Evolutionary conservation across 2,113 vertebrate genomes (phyloP).

Genomic region (Xenus cinereus): DNA sequence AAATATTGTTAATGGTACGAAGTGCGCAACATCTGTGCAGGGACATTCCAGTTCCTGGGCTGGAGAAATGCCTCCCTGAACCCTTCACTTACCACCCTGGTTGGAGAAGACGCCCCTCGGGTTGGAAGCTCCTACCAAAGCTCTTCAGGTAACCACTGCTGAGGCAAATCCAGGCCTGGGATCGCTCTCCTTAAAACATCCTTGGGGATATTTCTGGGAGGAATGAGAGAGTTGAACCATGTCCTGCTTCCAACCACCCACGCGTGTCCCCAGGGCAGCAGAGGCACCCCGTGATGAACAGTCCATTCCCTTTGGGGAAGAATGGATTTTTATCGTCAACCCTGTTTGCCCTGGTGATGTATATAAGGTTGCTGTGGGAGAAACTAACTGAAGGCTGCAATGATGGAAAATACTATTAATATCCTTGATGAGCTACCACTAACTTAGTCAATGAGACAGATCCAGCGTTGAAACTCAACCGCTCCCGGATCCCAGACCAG

Average conservation of each 20-base stretch:
- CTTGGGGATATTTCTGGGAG: neutral
- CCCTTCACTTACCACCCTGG: neutral
- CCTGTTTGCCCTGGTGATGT: neutral
- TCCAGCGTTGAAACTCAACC: neutral
- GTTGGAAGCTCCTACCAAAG: neutral
- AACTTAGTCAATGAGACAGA: neutral
- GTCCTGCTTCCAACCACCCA: neutral
- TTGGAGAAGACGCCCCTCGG: neutral
- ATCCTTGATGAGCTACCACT: neutral
- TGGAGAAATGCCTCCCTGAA: neutral
- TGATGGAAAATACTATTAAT: conserved; percentile 15
- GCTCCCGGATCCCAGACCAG: neutral
- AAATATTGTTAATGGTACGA: no score
- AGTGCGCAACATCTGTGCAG: neutral
- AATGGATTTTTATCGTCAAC: neutral
- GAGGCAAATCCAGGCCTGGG: neutral
- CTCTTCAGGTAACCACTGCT: neutral
- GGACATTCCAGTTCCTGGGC: neutral
- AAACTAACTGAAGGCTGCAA: neutral
- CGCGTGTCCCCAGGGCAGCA: neutral
- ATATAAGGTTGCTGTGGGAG: neutral
- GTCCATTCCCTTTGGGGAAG: neutral
- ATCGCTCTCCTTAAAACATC: neutral
- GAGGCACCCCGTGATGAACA: neutral
- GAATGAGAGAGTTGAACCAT: neutral